Conservation (phyloP, 2,888 invertebrate genomes). For the Eupithecia dodoneata region DNA sequence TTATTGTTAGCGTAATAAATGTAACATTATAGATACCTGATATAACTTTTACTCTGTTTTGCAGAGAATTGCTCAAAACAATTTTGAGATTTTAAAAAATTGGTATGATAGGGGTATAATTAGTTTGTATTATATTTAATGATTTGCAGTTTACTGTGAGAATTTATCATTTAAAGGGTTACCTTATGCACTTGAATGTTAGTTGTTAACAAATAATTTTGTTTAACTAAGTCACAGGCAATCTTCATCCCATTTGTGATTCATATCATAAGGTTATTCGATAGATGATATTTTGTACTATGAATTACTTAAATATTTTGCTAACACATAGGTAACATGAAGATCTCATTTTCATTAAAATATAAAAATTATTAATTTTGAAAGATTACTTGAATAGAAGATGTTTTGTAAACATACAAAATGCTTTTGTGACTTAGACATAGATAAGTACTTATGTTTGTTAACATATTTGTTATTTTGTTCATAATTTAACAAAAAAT, state of each 20-base stretch:
- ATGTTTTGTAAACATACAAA: constrained; percentile 24
- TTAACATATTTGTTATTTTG: constrained; percentile 81
- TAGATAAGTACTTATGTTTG: constrained; percentile 75
- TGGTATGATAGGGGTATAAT: constrained; percentile 20
- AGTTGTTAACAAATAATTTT: constrained; percentile 67
- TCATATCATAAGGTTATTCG: constrained; percentile 11
- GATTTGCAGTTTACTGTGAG: constrained; percentile 40
- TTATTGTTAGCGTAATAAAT: neutral
- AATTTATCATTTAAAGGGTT: constrained; percentile 63
- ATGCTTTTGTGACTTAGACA: constrained; percentile 76
- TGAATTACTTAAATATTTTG: constrained; percentile 14
- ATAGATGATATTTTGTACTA: constrained; percentile 7
- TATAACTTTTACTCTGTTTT: constrained; percentile 38
- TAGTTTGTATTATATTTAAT: constrained; percentile 26
- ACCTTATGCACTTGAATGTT: constrained; percentile 62
- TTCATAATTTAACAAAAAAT: constrained; percentile 72
- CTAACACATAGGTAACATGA: constrained; percentile 49
- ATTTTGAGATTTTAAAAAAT: constrained; percentile 46
- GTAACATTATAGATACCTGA: neutral
- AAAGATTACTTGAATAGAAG: constrained; percentile 23
- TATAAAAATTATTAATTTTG: constrained; percentile 24
- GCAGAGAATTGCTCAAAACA: constrained; percentile 69
- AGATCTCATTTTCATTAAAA: constrained; percentile 56
- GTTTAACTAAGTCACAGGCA: constrained; percentile 72
- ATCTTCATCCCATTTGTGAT: constrained; percentile 22